Base-by-base conservation (phyloP, 2,888 invertebrate genomes). In the Phymatocera aterrima region DNA sequence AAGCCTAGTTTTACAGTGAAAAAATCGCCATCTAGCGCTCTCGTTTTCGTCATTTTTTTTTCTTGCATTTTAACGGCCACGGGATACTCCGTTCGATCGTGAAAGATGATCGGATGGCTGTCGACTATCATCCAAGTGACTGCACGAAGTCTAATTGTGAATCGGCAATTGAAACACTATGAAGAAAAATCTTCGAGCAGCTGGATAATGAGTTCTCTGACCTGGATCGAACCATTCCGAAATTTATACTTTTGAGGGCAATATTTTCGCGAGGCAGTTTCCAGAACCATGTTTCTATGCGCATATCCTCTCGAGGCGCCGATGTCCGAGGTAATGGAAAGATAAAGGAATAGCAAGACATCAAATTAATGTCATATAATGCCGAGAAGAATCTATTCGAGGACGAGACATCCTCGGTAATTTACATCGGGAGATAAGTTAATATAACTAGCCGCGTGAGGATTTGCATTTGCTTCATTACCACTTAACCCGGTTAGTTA, bases 381-480 rank as follows among this genome's bases (percentile, higher is more conserved):
- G 64, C 34, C 37, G 64, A 64, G 64, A 64, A 37, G 37, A n/a
- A n/a, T n/a, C 21, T 68, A 64, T 24, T 68, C 24, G 24, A 24
- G 68, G 28, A 28, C 5, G 21, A 40, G 46, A 46, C 46, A 43
- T 46, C 43, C 68, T 46, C 28, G n/a, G n/a, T 68, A 40, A 46
- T 68, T 68, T 15, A 43, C 40, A 68, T 68, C 46, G 43, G 40
- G 28, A 68, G 68, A 68, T 68, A 46, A 68, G 68, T 43, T 43
- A 46, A 68, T 43, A 8, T 46, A 43, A 28, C 43, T 28, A 43
- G 12, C 68, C 24, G 43, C 12, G 28, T n/a, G n/a, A 37, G 43
- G 68, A 46, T 40, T 68, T 68, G 68, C 68, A 68, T 68, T 68
- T 68, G 28, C 68, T 68, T 64, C 64, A 64, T 64, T 64, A 64